Evolutionary conservation across 2,113 vertebrate species (phyloP).

Genomic region (Pseudorhombus dupliciocellatus): DNA sequence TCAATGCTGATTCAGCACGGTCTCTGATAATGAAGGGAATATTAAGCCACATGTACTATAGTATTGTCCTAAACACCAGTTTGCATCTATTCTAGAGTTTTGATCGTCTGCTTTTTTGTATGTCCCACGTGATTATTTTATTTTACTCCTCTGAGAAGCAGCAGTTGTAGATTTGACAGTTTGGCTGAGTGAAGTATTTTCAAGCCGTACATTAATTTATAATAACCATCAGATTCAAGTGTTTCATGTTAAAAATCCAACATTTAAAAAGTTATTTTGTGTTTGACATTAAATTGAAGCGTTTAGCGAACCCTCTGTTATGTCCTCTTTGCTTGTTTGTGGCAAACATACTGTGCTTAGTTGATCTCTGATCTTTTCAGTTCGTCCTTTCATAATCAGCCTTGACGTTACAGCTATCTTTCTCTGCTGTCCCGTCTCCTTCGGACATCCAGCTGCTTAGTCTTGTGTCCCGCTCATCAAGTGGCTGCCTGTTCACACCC

Average conservation of each 20-base stretch:
- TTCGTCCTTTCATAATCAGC: not conserved
- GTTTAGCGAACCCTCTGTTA: not conserved
- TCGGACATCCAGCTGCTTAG: conserved; percentile 7
- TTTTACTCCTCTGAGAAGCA: not conserved
- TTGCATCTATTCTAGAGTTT: conserved; percentile 3
- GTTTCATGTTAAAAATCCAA: conserved; percentile 21
- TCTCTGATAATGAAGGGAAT: conserved; percentile 4
- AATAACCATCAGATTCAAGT: conserved; percentile 16
- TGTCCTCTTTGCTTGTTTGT: conserved; percentile 19
- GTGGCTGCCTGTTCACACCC: not conserved
- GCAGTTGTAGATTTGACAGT: not conserved
- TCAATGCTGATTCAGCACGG: conserved; percentile 15
- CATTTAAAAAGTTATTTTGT: conserved; percentile 8
- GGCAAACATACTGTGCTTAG: not conserved
- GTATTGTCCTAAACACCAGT: conserved; percentile 13
- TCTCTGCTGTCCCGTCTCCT: not conserved
- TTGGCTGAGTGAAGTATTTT: conserved; percentile 3
- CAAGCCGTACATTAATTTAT: conserved; percentile 43
- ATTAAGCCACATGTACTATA: not conserved
- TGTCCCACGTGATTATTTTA: conserved; percentile 2
- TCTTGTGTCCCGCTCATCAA: not conserved
- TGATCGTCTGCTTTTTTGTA: conserved; percentile 4
- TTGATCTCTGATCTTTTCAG: not conserved
- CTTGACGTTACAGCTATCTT: not conserved
- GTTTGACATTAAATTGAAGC: conserved; percentile 41